phyloP scores from a whole-genome alignment of 2,113 vertebrate genomes.

The Onychorhynchus coronatus region DNA sequence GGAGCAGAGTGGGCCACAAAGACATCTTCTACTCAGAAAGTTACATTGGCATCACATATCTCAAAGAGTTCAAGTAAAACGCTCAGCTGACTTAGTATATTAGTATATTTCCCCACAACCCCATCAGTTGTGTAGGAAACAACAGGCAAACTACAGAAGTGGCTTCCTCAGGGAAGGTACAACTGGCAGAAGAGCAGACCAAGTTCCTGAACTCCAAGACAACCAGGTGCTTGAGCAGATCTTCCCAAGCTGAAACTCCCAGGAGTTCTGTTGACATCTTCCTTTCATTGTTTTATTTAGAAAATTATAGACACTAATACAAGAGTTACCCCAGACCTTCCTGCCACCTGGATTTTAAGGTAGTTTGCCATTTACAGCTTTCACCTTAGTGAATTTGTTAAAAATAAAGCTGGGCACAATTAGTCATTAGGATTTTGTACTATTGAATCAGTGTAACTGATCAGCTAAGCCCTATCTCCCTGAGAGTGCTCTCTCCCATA shows the following conservation, averaged over 20 bases:
- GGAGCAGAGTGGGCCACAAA: background rate
- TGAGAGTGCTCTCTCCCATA: background rate
- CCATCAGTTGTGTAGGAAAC: background rate
- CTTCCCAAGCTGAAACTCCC: background rate
- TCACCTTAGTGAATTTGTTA: background rate
- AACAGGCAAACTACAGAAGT: background rate
- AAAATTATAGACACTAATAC: background rate
- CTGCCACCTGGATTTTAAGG: background rate
- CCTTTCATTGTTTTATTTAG: background rate
- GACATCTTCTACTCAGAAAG: background rate
- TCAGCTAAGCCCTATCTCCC: background rate
- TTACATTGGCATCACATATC: background rate
- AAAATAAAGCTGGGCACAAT: background rate
- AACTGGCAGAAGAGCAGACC: background rate
- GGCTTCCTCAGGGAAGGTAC: background rate
- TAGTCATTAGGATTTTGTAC: background rate
- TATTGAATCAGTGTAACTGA: background rate
- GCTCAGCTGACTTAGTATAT: too few species aligned
- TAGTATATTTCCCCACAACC: too few species aligned
- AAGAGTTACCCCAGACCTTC: background rate
- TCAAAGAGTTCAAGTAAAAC: accelerated
- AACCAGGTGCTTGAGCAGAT: background rate
- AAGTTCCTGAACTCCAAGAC: background rate
- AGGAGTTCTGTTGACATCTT: background rate
- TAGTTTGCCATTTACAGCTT: background rate